These are phyloP conservation scores for Chironomus tentans DNA, from an alignment of 2,888 invertebrate species.

Conservation along the genomic window DNA sequence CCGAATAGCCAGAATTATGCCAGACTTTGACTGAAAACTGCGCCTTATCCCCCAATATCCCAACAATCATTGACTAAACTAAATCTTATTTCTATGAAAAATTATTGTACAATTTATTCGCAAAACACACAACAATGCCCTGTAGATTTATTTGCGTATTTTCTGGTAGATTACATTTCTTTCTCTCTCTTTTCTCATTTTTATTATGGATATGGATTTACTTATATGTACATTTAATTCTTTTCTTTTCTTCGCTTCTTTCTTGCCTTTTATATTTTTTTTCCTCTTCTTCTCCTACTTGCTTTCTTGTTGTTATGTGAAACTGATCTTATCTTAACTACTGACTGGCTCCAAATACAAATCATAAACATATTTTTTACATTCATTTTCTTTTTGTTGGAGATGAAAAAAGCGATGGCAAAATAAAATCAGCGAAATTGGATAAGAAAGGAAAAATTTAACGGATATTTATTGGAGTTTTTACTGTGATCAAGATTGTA, in stretches of 20 bases:
- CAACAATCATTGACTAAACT: too few relatives aligned
- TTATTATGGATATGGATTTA: not conserved
- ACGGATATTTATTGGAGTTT: too few relatives aligned
- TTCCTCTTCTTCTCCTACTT: not conserved
- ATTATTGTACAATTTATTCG: constrained; percentile 15
- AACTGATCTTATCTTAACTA: constrained; percentile 18
- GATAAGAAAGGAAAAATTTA: too few relatives aligned
- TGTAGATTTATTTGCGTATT: constrained; percentile 26
- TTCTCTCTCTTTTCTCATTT: not conserved
- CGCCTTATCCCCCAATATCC: too few relatives aligned
- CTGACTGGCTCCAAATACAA: constrained; percentile 17
- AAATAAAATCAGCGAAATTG: too few relatives aligned
- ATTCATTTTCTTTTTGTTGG: not conserved
- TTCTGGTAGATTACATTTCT: constrained; percentile 23
- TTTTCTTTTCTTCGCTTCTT: not conserved
- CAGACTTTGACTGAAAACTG: too few relatives aligned
- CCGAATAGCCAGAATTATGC: too few relatives aligned
- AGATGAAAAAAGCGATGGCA: too few relatives aligned
- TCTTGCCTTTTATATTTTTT: not conserved
- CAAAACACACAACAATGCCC: constrained; percentile 11
- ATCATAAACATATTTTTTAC: not conserved
- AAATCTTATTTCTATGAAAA: not conserved
- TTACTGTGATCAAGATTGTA: too few relatives aligned
- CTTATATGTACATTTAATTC: not conserved
- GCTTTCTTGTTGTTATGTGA: not conserved